Percentiles rank a stretch among this genome's conserved stretches.
Evolutionary conservation across 37 sponge, comb jelly and placozoan species (phyloP).

Genomic region (Amphimedon queenslandica): DNA sequence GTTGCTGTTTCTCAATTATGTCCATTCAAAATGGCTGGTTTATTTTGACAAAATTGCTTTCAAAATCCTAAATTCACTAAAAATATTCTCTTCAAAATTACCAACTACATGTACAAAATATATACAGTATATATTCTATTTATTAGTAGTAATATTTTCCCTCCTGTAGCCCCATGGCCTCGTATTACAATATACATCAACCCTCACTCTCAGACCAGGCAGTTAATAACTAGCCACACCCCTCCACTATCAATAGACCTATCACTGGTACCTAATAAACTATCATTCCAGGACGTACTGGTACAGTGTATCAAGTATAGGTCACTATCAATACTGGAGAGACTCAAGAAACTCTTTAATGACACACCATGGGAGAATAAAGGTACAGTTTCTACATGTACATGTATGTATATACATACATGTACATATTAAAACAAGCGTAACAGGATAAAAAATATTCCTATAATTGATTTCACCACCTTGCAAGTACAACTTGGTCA

Average conservation of each 20-base stretch:
- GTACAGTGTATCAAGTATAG: slow-evolving; percentile 23
- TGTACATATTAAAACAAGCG: no score
- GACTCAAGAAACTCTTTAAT: slow-evolving; percentile 4
- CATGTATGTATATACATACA: no score
- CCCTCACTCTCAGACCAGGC: slow-evolving; percentile 2
- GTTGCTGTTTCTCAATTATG: no score
- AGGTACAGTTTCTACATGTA: slow-evolving; percentile 18
- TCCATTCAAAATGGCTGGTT: no score
- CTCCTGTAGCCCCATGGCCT: slow-evolving; percentile 14
- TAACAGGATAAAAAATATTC: no score
- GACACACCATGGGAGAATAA: slow-evolving; percentile 36
- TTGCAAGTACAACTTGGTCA: no score
- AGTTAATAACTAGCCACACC: slow-evolving; percentile 22
- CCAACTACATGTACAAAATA: no score
- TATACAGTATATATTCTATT: no score
- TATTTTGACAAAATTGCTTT: no score
- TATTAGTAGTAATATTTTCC: no score
- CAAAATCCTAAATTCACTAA: no score
- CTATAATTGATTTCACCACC: background rate
- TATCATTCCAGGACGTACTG: slow-evolving; percentile 41
- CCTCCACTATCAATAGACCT: slow-evolving; percentile 33
- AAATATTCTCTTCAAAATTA: no score
- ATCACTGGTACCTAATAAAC: background rate
- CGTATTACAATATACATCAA: slow-evolving; percentile 21
- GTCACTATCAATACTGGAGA: slow-evolving; percentile 14